Evolutionary conservation across 30 jellyfish, hydroid and myxozoan genomes (phyloP).

Genomic region (Aurelia aurita): DNA sequence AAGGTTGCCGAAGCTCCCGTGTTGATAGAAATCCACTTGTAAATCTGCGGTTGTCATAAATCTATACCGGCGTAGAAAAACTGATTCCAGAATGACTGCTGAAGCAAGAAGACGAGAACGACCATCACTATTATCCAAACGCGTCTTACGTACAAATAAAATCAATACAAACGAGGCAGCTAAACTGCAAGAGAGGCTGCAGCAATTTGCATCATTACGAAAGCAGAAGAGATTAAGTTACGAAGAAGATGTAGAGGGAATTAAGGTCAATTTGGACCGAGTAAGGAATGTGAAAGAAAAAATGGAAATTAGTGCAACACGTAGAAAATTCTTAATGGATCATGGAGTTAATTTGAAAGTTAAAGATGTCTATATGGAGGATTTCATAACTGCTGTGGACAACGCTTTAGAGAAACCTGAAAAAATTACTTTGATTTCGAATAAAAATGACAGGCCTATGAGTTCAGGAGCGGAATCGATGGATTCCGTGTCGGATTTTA

Average conservation of each 20-base stretch:
- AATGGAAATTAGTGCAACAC: slow-evolving; percentile 58
- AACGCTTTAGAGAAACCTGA: slow-evolving; percentile 18
- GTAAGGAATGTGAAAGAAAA: slow-evolving; percentile 38
- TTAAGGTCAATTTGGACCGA: slow-evolving; percentile 10
- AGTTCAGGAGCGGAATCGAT: neutral
- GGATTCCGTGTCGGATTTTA: neutral
- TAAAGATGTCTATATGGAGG: slow-evolving; percentile 61
- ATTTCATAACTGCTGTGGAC: slow-evolving; percentile 68
- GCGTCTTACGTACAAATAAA: slow-evolving; percentile 65
- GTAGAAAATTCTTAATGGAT: slow-evolving; percentile 59
- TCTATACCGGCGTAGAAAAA: no score
- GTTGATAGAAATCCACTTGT: no score
- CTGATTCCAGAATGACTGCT: slow-evolving; percentile 1
- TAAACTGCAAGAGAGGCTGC: slow-evolving; percentile 59
- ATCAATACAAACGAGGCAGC: slow-evolving; percentile 54
- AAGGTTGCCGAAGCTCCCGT: no score
- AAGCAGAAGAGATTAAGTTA: slow-evolving; percentile 6
- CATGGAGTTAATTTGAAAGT: slow-evolving; percentile 64
- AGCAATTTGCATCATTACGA: neutral
- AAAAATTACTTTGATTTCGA: neutral
- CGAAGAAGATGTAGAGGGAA: slow-evolving; percentile 52
- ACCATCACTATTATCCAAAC: slow-evolving; percentile 52
- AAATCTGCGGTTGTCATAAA: no score
- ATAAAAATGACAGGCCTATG: neutral
- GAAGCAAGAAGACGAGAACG: slow-evolving; percentile 39